phyloP scores from a whole-genome alignment of 2,113 vertebrate genomes.

The Plestiodon gilberti region DNA sequence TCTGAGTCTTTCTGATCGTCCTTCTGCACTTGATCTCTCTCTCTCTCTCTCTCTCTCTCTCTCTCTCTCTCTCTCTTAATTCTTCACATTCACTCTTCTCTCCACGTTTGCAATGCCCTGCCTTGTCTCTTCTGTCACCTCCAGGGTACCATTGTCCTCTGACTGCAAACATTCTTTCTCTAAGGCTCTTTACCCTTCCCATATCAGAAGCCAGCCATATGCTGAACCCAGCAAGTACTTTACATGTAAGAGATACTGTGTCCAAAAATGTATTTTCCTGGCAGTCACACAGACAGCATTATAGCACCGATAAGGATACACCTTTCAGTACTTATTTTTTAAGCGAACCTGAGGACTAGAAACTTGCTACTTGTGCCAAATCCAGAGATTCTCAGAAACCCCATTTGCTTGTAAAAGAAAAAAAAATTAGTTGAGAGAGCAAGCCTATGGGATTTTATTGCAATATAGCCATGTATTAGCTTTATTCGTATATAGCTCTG shows the following conservation, averaged over 20 bases:
- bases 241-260: neutral
- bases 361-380: neutral
- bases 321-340: neutral
- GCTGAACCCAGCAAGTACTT: neutral
- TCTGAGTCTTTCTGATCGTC: neutral
- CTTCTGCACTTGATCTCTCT: neutral
- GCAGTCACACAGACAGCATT: neutral
- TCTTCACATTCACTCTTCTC: neutral
- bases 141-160: neutral
- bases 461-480: neutral
- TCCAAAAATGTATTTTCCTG: neutral
- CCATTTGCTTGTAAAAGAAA: neutral
- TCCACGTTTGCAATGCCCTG: neutral
- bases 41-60: neutral
- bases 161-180: neutral
- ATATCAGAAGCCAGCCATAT: too few species aligned
- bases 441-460: neutral
- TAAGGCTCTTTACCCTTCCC: neutral
- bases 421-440: neutral
- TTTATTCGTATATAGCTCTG: neutral
- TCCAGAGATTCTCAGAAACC: neutral
- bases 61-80: neutral
- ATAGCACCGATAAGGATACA: neutral
- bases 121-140: neutral
- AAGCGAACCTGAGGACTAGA: neutral